Percentiles rank a stretch among this genome's conserved stretches.
These are phyloP conservation scores for Poeciliopsis prolifica DNA, from an alignment of 2,113 vertebrate genomes.

Conservation along the genomic window DNA sequence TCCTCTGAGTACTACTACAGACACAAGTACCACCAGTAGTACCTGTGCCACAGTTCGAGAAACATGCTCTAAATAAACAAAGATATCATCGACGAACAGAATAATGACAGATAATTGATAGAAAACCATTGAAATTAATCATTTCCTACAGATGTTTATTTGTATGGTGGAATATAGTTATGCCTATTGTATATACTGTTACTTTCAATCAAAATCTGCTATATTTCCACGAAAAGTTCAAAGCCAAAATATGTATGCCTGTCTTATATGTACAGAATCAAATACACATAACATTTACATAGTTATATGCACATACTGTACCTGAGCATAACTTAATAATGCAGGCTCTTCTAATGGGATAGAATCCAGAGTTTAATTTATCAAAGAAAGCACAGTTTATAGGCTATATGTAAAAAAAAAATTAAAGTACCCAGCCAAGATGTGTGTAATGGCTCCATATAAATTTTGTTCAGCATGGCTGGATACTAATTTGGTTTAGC, in stretches of 20 bases:
- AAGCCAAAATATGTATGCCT: conserved; percentile 71
- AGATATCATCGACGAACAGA: conserved; percentile 54
- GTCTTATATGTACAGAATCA: conserved; percentile 74
- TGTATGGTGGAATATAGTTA: conserved; percentile 69
- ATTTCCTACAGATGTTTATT: conserved; percentile 78
- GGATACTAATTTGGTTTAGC: neutral
- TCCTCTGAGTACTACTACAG: neutral
- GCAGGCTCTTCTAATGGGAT: conserved; percentile 64
- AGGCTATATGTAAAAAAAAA: neutral
- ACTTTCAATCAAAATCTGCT: conserved; percentile 79
- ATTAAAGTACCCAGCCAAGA: neutral
- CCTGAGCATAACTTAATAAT: conserved; percentile 84
- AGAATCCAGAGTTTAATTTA: conserved; percentile 74
- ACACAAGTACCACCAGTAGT: neutral
- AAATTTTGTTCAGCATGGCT: neutral
- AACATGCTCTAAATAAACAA: conserved; percentile 50
- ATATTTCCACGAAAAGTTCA: conserved; percentile 75
- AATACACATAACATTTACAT: conserved; percentile 81
- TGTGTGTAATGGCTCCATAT: neutral
- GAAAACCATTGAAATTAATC: conserved; percentile 62
- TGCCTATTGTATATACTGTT: conserved; percentile 70
- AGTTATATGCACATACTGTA: conserved; percentile 80
- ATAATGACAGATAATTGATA: conserved; percentile 44
- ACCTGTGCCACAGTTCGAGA: neutral
- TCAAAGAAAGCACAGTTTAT: conserved; percentile 44